A percentile compares a stretch with the other conserved stretches of the same genome.
Evolutionary conservation across 1,140 invertebrate genomes (phyloP).

Genomic region (Globodera rostochiensis): DNA sequence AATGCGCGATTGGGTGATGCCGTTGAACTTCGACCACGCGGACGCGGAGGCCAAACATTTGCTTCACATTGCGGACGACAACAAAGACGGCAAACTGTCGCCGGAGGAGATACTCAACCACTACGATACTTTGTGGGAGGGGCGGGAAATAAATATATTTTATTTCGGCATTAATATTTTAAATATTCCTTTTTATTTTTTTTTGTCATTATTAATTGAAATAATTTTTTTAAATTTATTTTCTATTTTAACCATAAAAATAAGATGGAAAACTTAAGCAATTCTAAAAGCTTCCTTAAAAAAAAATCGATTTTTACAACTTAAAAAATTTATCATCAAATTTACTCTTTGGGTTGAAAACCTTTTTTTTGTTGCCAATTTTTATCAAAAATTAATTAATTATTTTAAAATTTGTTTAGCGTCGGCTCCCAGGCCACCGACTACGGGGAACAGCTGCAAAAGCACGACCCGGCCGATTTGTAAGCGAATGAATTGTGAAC

Average conservation of each 20-base stretch:
- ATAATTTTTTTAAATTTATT: neutral
- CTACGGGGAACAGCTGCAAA: constrained; percentile 89
- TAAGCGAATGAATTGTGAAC: too few relatives aligned
- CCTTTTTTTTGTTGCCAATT: too few relatives aligned
- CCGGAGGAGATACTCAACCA: constrained; percentile 90
- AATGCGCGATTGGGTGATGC: constrained; percentile 87
- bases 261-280: too few relatives aligned
- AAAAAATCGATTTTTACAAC: too few relatives aligned
- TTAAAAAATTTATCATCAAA: too few relatives aligned
- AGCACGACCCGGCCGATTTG: constrained; percentile 76
- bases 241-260: too few relatives aligned
- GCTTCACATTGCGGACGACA: constrained; percentile 86
- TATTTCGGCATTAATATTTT: neutral
- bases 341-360: too few relatives aligned
- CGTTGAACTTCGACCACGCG: constrained; percentile 92
- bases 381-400: neutral
- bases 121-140: constrained; percentile 89
- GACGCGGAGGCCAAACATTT: constrained; percentile 92
- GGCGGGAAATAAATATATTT: neutral
- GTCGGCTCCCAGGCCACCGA: constrained; percentile 92
- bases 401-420: neutral
- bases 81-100: constrained; percentile 85
- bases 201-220: neutral
- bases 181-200: neutral
- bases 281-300: too few relatives aligned